Evolutionary conservation across 2,888 invertebrate genomes (phyloP).

Genomic region (Lamellibrachia columna): DNA sequence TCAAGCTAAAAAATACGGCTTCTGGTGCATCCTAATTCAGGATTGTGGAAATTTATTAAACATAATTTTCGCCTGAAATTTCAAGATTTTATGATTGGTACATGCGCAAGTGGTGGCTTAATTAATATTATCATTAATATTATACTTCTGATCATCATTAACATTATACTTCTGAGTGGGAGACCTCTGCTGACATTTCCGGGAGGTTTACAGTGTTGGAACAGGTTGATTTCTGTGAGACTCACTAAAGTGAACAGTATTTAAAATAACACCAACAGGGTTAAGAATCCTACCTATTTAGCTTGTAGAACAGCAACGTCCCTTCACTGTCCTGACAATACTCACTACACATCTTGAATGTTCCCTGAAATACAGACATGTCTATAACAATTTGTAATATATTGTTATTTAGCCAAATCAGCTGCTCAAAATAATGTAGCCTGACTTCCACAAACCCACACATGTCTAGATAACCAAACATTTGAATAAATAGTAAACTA

Average conservation of each 20-base stretch:
- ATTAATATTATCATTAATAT: background rate
- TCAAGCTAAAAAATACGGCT: background rate
- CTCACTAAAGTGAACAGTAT: background rate
- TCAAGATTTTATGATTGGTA: background rate
- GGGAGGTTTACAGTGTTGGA: background rate
- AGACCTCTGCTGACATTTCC: background rate
- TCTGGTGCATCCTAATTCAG: background rate
- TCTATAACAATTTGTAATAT: background rate
- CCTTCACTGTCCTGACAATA: slow-evolving; percentile 45
- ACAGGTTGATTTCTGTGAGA: background rate
- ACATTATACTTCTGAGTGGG: background rate
- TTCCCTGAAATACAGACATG: slow-evolving; percentile 46
- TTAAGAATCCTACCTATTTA: slow-evolving; percentile 49
- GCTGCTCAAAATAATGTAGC: background rate
- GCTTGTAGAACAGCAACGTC: slow-evolving; percentile 56
- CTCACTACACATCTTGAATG: slow-evolving; percentile 51
- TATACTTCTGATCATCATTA: background rate
- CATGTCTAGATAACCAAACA: background rate
- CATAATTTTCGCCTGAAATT: background rate
- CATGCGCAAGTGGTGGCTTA: background rate
- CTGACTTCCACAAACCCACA: background rate
- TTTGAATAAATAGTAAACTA: background rate
- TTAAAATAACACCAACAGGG: background rate
- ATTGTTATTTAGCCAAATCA: background rate
- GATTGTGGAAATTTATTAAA: background rate